A percentile compares a stretch with the other conserved stretches of the same genome.
Conservation (phyloP, 2,113 vertebrate species). For the Himantopus leucocephalus region DNA sequence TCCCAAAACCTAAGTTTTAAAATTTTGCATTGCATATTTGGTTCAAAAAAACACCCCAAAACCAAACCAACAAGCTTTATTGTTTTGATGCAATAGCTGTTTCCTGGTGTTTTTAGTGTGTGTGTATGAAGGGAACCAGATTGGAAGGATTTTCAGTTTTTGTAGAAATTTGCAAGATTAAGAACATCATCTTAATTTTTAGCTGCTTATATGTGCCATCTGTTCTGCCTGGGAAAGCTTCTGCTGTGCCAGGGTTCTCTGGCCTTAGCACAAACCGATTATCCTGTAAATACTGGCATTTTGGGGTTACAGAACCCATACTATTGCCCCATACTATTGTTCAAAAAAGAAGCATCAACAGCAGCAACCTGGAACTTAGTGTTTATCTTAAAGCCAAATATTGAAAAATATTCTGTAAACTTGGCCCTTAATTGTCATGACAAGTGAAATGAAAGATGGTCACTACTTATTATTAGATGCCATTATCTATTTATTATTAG, state of each 20-base stretch:
- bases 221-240: slow-evolving; percentile 5
- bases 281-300: not conserved
- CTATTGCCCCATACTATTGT: not conserved
- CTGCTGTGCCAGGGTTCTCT: not conserved
- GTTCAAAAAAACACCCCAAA: not conserved
- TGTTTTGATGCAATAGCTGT: not conserved
- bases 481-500: not conserved
- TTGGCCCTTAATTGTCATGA: not conserved
- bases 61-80: not conserved
- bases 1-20: not conserved
- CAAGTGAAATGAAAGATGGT: not conserved
- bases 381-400: not conserved
- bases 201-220: slow-evolving; percentile 14
- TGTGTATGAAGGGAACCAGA: not conserved
- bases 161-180: not conserved
- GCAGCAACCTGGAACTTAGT: not conserved
- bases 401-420: not conserved
- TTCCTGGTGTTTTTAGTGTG: not conserved
- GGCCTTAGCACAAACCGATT: not conserved
- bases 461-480: not conserved
- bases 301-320: not conserved
- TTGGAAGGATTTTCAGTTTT: not conserved
- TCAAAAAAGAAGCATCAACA: not conserved
- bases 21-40: not conserved
- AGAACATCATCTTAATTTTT: not conserved